Conservation (phyloP, 2,113 vertebrate species). For the Paraplagusia blochii region DNA sequence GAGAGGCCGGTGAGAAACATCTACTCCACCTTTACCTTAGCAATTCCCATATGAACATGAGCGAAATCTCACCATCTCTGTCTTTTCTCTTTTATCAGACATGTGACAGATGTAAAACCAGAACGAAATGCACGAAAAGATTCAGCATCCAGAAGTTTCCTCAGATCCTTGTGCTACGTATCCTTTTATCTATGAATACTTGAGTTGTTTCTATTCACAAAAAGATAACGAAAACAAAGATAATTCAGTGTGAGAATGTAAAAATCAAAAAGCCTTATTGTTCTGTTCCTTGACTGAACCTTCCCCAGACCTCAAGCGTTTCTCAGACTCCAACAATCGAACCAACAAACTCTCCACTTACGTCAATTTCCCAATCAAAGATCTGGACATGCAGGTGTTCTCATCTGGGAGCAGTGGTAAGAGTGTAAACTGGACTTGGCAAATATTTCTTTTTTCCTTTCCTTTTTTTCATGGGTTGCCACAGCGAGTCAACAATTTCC, state of each 20-base stretch:
- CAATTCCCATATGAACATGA: background rate
- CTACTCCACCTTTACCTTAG: no score
- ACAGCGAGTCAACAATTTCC: no score
- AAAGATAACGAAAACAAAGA: no score
- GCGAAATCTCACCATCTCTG: conserved; percentile 2
- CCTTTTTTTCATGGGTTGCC: no score
- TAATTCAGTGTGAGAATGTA: no score
- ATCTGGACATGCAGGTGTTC: conserved; percentile 91
- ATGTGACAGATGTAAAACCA: conserved; percentile 88
- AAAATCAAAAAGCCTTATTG: no score
- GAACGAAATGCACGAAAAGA: conserved; percentile 91
- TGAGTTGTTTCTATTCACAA: no score
- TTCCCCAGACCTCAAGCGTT: conserved; percentile 89
- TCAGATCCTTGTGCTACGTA: conserved; percentile 96
- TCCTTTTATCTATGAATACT: conserved; percentile 73
- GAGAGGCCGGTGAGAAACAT: conserved; percentile 86
- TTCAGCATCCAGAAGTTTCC: conserved; percentile 97
- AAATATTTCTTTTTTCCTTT: no score
- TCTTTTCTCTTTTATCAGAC: conserved; percentile 76
- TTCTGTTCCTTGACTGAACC: conserved; percentile 72
- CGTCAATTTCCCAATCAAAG: conserved; percentile 91
- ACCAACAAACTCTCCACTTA: conserved; percentile 92
- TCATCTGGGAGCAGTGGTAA: conserved; percentile 85
- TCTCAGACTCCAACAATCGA: conserved; percentile 88
- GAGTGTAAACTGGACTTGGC: background rate